Evolutionary conservation across 2,797 vertebrate genomes (phyloP), one percentile per base, ranked within the genome.

Genomic region (Falco novaeseelandiae): DNA sequence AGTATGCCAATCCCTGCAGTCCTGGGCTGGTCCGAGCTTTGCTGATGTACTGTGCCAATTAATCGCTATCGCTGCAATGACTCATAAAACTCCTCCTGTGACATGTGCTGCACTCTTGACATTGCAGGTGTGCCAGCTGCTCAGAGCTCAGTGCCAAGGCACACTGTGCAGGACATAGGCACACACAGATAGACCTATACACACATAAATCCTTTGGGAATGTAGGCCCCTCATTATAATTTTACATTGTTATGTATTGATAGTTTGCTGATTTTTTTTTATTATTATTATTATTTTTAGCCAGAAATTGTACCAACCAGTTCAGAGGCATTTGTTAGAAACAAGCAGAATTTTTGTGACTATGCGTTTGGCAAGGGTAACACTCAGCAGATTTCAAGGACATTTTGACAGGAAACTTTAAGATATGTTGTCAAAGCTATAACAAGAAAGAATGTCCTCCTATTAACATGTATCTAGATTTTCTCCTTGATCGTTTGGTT

Each of bases 301-400:
- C 8, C 57, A 89, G 65, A 79, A 88, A 81, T 72, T 38, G 3
- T 57, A 81, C 38, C 49, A 67, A 69, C 23, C 51, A 36, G 26
- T 69, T 89, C 65, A 81, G 79, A 87, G 27, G 34, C 51, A 94
- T 92, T 46, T 88, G 92, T 89, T 87, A 89, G 90, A 92, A 95
- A 62, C 38, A 78, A 83, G 51, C 84, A 95, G 72, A 89, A 87
- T 81, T 93, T 91, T 91, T 93, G 81, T 91, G 89, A 94, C 92
- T 85, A 66, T 83, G 83, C 94, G 59, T 83, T 96, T 94, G 92
- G 90, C 93, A 91, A 95, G 82, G 69, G 78, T 92, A 95, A 66
- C 69, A 58, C 92, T 96, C 79, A 59, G 85, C 87, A 93, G 79
- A 91, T 89, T 97, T 93, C 92, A 97, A 94, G 93, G 92, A 95